Conservation (phyloP, 2,797 vertebrate species). For the Neosilurus hyrtlii region DNA sequence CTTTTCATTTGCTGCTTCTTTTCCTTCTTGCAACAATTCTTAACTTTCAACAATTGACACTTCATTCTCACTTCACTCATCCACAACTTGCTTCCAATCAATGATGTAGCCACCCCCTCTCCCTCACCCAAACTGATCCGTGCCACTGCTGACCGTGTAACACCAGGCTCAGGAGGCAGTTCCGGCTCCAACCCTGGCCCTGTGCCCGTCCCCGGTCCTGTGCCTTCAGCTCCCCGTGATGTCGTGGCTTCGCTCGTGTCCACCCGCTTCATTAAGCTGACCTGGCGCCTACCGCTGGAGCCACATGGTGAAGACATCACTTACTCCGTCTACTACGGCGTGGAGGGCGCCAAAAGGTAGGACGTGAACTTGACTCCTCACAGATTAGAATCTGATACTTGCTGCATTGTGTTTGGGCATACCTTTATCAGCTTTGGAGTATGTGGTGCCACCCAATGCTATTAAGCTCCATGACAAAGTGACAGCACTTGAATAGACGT, state of each 20-base stretch:
- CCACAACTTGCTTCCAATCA: constrained; percentile 64
- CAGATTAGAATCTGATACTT: neutral
- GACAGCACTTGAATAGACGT: neutral
- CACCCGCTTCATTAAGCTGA: constrained; percentile 97
- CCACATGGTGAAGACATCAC: constrained; percentile 91
- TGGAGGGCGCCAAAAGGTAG: constrained; percentile 88
- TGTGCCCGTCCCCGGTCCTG: constrained; percentile 89
- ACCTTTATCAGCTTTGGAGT: neutral
- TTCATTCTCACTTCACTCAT: constrained; percentile 69
- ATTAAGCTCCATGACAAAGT: neutral
- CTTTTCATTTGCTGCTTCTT: constrained; percentile 54
- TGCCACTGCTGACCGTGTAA: constrained; percentile 99
- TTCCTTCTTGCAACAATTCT: constrained; percentile 49
- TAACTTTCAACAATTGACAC: constrained; percentile 47
- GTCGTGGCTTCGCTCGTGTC: constrained; percentile 96
- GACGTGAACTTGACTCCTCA: neutral
- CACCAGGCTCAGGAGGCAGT: constrained; percentile 82
- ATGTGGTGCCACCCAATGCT: neutral
- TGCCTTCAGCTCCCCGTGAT: constrained; percentile 89
- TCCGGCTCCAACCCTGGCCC: constrained; percentile 79
- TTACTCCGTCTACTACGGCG: constrained; percentile 95
- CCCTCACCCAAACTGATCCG: constrained; percentile 96
- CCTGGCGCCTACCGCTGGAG: constrained; percentile 90
- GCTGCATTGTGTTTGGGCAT: neutral
- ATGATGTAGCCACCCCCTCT: constrained; percentile 96